These are phyloP conservation scores for Ectemnius cavifrons DNA, from an alignment of 2,888 invertebrate genomes.

Conservation along the genomic window DNA sequence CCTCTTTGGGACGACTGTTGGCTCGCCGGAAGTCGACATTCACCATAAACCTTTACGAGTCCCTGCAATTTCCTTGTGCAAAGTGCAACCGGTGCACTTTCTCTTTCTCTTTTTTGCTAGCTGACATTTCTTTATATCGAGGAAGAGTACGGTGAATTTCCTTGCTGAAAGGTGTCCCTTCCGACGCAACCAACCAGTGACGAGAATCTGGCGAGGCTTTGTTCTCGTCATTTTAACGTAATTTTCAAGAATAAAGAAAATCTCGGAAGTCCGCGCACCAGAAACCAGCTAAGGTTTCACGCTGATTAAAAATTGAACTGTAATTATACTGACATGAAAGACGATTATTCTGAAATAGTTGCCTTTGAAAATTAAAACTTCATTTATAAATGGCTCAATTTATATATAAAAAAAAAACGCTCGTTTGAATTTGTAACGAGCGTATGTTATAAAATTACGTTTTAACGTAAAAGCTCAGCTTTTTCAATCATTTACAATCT, in stretches of 20 bases:
- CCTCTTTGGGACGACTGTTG: slow-evolving; percentile 43
- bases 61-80: slow-evolving; percentile 53
- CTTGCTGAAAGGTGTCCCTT: not conserved
- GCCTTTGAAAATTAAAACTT: too few species aligned
- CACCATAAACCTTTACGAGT: slow-evolving; percentile 54
- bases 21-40: slow-evolving; percentile 32
- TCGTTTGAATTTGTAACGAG: too few species aligned
- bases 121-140: not conserved
- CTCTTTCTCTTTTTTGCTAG: not conserved
- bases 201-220: not conserved
- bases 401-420: too few species aligned
- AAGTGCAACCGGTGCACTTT: slow-evolving; percentile 3
- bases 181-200: not conserved
- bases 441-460: too few species aligned
- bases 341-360: too few species aligned
- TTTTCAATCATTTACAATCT: too few species aligned
- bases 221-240: not conserved
- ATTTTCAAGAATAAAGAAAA: not conserved
- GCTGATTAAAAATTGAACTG: too few species aligned
- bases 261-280: too few species aligned
- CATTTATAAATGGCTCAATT: too few species aligned
- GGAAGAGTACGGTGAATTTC: not conserved
- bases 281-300: too few species aligned
- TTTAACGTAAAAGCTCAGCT: too few species aligned
- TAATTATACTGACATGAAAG: too few species aligned